phyloP scores from a whole-genome alignment of 2,888 invertebrate species.

The Aphrophora alni region DNA sequence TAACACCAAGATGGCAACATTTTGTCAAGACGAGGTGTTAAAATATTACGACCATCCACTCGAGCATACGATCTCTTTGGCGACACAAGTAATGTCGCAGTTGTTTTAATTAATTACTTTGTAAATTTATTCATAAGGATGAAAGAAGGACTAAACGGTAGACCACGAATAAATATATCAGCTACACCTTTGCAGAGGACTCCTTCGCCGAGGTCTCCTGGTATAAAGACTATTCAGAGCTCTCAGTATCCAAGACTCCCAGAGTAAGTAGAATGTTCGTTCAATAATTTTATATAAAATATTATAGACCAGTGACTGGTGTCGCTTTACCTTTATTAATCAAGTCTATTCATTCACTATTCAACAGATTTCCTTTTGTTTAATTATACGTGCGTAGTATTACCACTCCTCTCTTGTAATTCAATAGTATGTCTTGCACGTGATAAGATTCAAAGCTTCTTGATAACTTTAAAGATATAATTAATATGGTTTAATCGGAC shows the following conservation, averaged over 20 bases:
- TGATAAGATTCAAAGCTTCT: too few species aligned
- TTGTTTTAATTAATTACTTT: not conserved
- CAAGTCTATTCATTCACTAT: too few species aligned
- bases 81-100: not conserved
- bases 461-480: too few species aligned
- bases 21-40: not conserved
- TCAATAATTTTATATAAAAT: too few species aligned
- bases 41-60: not conserved
- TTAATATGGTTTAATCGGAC: too few species aligned
- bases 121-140: not conserved
- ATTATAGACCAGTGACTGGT: too few species aligned
- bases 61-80: not conserved
- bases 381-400: too few species aligned
- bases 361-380: too few species aligned
- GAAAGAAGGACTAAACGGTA: not conserved
- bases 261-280: not conserved
- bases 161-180: not conserved
- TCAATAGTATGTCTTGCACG: too few species aligned
- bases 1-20: not conserved
- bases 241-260: not conserved
- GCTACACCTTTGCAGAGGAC: not conserved
- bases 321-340: too few species aligned
- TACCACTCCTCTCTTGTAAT: too few species aligned
- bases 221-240: not conserved
- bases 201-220: not conserved